These are phyloP conservation scores for Ophraella communa DNA, from an alignment of 2,888 invertebrate genomes.

Conservation along the genomic window DNA sequence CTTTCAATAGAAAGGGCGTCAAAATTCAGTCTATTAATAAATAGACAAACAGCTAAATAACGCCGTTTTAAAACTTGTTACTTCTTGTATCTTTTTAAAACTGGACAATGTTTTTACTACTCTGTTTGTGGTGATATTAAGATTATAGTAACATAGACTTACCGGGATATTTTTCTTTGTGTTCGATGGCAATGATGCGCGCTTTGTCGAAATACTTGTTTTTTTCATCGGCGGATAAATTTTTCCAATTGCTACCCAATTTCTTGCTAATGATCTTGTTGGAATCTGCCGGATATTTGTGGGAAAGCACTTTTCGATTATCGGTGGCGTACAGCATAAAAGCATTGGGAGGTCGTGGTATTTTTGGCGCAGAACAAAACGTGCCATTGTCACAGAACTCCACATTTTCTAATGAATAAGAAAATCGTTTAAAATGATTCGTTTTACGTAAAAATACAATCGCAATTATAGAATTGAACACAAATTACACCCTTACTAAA, in stretches of 20 bases:
- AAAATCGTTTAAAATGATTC: background rate
- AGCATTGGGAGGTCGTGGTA: slow-evolving; percentile 69
- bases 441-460: no score
- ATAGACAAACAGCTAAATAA: no score
- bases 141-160: no score
- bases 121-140: no score
- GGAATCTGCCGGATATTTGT: slow-evolving; percentile 65
- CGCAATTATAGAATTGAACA: no score
- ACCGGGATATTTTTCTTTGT: slow-evolving; percentile 70
- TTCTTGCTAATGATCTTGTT: slow-evolving; percentile 69
- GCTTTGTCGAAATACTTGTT: slow-evolving; percentile 65
- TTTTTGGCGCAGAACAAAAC: slow-evolving; percentile 52
- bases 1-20: no score
- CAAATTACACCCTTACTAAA: no score
- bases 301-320: slow-evolving; percentile 65
- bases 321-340: slow-evolving; percentile 71
- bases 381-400: slow-evolving; percentile 5
- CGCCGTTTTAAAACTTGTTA: no score
- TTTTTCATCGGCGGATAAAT: slow-evolving; percentile 62
- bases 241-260: slow-evolving; percentile 67
- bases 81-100: no score
- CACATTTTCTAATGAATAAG: slow-evolving; percentile 3
- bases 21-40: no score
- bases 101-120: no score
- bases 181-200: slow-evolving; percentile 65